These are phyloP conservation scores for Polypterus bichir DNA, from an alignment of 2,113 vertebrate species.

Conservation along the genomic window DNA sequence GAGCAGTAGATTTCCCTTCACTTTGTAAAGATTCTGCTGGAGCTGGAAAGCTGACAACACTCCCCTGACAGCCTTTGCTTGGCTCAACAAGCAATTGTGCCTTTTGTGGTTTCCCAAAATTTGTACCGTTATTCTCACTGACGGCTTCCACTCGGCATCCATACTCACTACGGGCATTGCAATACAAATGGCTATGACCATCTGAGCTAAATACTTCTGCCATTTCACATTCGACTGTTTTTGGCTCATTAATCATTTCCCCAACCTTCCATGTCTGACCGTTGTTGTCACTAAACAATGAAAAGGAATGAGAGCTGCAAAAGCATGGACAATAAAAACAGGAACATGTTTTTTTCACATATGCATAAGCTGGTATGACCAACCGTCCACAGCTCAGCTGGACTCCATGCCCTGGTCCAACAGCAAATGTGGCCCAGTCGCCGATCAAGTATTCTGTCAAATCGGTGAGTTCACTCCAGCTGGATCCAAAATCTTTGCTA, in stretches of 20 bases:
- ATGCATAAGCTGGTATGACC: slow-evolving; percentile 69
- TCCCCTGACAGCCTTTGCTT: slow-evolving; percentile 69
- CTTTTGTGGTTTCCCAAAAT: slow-evolving; percentile 39
- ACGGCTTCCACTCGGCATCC: slow-evolving; percentile 58
- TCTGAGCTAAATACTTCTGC: slow-evolving; percentile 52
- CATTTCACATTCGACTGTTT: slow-evolving; percentile 68
- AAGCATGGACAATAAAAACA: slow-evolving; percentile 23
- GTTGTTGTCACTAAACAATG: slow-evolving; percentile 71
- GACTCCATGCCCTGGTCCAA: slow-evolving; percentile 81
- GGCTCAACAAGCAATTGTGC: slow-evolving; percentile 52
- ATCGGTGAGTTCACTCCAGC: slow-evolving; percentile 67
- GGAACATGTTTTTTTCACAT: slow-evolving; percentile 32
- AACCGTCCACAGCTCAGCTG: slow-evolving; percentile 64
- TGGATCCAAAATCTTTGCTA: slow-evolving; percentile 64
- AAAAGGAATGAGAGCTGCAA: slow-evolving; percentile 50
- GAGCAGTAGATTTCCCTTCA: slow-evolving; percentile 2
- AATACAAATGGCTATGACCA: slow-evolving; percentile 55
- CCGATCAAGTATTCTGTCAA: slow-evolving; percentile 73
- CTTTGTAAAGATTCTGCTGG: slow-evolving; percentile 7
- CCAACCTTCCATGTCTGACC: slow-evolving; percentile 64
- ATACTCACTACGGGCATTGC: slow-evolving; percentile 55
- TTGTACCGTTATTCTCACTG: slow-evolving; percentile 45
- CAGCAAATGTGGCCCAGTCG: slow-evolving; percentile 77
- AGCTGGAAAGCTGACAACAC: slow-evolving; percentile 64
- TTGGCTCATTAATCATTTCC: slow-evolving; percentile 19